Conservation (phyloP, 2,888 invertebrate genomes). For the Erebia ligea region DNA sequence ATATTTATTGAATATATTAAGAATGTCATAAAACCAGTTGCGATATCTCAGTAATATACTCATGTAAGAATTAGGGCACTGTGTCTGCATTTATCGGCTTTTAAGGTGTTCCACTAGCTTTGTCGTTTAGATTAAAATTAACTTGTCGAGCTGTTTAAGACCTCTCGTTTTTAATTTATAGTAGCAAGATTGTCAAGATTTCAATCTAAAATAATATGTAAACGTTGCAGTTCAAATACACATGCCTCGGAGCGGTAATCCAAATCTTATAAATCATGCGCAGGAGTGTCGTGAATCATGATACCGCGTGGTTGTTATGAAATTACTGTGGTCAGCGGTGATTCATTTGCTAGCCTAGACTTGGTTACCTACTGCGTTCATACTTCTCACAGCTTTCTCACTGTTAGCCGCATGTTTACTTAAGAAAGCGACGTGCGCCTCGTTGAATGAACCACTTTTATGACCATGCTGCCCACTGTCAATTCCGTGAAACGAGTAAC, state of each 20-base stretch:
- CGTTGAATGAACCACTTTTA: conserved; percentile 38
- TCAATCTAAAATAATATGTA: conserved; percentile 11
- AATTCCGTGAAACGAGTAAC: conserved; percentile 31
- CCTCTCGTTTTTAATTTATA: conserved; percentile 8
- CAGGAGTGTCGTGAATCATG: conserved; percentile 44
- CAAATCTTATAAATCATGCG: conserved; percentile 43
- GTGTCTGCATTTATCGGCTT: not conserved
- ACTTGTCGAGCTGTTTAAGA: not conserved
- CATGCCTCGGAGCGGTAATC: conserved; percentile 36
- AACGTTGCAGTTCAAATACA: conserved; percentile 10
- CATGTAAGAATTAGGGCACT: conserved; percentile 3
- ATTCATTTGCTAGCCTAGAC: conserved; percentile 48
- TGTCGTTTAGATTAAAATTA: not conserved
- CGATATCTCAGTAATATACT: conserved; percentile 1
- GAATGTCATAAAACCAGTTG: not conserved
- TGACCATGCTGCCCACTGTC: conserved; percentile 26
- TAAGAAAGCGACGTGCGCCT: conserved; percentile 40
- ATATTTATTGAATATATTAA: not conserved
- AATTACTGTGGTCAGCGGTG: conserved; percentile 48
- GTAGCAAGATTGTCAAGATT: not conserved
- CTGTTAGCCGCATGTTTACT: conserved; percentile 36
- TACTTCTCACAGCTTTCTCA: conserved; percentile 41
- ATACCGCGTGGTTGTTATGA: conserved; percentile 43
- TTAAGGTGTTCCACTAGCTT: not conserved
- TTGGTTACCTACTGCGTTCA: conserved; percentile 39